Evolutionary conservation across 2,797 vertebrate species (phyloP).

Genomic region (Pogoniulus pusillus): DNA sequence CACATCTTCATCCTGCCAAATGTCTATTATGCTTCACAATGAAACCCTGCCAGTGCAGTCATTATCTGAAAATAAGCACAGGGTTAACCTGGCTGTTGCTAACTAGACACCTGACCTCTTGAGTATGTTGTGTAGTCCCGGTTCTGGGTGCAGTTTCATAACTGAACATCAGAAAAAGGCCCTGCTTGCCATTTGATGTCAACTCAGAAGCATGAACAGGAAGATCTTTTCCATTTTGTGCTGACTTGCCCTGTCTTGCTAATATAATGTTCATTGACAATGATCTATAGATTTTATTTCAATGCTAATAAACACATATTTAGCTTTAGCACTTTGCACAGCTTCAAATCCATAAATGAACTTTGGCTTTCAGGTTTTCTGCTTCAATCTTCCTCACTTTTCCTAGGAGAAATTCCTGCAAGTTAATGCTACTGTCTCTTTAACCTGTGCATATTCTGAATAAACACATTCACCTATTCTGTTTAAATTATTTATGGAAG

Average conservation of each 20-base stretch:
- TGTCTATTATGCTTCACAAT: not conserved
- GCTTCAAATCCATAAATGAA: not conserved
- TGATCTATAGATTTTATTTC: not conserved
- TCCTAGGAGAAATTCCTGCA: not conserved
- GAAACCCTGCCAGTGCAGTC: not conserved
- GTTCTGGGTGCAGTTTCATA: not conserved
- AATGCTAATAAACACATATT: not conserved
- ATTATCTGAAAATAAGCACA: not conserved
- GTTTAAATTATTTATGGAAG: not conserved
- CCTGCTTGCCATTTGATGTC: not conserved
- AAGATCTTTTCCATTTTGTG: not conserved
- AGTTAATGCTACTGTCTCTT: not conserved
- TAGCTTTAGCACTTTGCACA: not conserved
- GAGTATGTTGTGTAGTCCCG: not conserved
- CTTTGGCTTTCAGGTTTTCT: not conserved
- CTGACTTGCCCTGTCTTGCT: not conserved
- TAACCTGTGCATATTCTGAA: not conserved
- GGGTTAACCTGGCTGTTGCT: not conserved
- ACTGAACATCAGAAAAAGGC: not conserved
- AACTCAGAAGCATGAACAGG: not conserved
- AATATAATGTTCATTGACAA: fast-evolving
- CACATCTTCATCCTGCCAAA: not conserved
- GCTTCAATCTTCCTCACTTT: not conserved
- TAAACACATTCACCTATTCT: not conserved
- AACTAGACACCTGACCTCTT: not conserved